Percentiles rank a stretch among this genome's conserved stretches.
Evolutionary conservation across 2,113 vertebrate genomes (phyloP).

Genomic region (Bubalus kerabau): DNA sequence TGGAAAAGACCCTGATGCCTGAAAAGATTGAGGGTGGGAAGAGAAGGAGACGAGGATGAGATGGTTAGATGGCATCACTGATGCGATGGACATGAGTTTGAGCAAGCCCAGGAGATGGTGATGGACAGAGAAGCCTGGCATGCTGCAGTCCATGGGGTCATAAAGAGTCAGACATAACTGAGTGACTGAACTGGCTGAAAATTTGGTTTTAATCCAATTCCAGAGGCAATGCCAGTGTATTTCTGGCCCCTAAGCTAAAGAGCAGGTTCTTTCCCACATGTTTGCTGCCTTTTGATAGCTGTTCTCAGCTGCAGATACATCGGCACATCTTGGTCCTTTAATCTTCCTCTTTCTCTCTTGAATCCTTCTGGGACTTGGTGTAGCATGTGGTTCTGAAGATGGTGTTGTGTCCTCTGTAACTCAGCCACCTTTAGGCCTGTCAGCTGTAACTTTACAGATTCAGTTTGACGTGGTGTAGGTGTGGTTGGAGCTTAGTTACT

Average conservation of each 20-base stretch:
- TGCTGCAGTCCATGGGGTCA: neutral
- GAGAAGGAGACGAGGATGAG: neutral
- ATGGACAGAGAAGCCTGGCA: neutral
- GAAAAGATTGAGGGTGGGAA: neutral
- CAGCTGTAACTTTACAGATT: neutral
- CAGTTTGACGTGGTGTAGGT: neutral
- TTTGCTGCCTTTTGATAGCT: constrained; percentile 33
- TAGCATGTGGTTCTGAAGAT: neutral
- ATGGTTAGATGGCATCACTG: neutral
- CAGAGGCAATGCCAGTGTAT: constrained; percentile 25
- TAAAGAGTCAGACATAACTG: neutral
- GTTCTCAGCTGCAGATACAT: neutral
- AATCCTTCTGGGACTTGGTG: neutral
- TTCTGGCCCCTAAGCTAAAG: constrained; percentile 25
- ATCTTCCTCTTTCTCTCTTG: neutral
- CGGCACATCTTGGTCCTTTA: neutral
- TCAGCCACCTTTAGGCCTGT: neutral
- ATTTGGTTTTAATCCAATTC: constrained; percentile 11
- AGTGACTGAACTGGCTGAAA: neutral
- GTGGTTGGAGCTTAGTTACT: neutral
- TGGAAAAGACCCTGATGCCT: neutral
- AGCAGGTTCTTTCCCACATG: neutral
- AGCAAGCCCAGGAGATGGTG: neutral
- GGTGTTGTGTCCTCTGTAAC: neutral
- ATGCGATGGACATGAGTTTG: neutral